Base-by-base conservation (phyloP, 2,113 vertebrate species). In the Peucedramus taeniatus region DNA sequence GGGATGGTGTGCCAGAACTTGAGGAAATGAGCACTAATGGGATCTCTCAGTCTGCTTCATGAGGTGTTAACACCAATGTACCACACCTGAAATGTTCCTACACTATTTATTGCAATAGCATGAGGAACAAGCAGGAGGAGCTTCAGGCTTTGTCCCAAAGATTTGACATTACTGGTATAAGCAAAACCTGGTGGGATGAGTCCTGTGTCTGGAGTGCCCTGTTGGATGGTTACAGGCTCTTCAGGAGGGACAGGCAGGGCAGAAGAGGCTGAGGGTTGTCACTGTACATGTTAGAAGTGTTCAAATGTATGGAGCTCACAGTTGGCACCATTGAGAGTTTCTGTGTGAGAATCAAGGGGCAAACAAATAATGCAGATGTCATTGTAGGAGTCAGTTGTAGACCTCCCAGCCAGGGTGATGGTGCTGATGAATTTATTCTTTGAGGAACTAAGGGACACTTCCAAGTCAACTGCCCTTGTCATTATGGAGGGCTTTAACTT, bases 101-200 rank as follows among this genome's bases (percentile, higher is more conserved):
- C 35, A 20, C 3, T 56, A 16, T 22, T 45, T 56, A 16, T 22
- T 45, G 14, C 22, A 53, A 0, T 27, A 30, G 8, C 13, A 12
- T 50, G 51, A 42, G 11, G 21, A 27, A 17, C 6, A 42, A 76
- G 2, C 9, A 57, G 24, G 42, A 42, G 35, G 21, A 66, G 5
- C 26, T 35, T 26, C 19, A 30, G 13, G 23, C 15, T 59, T 49
- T 69, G 35, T 22, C 19, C 18, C 30, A 49, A 30, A 49, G 30
- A 17, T 27, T 40, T 59, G 64, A n/a, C 30, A n/a, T 69, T 22
- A 28, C 18, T 49, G 23, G 9, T 13, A 40, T 18, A 28, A 50
- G 15, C 0, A 0, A 69, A 69, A 40, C 2, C 35, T 59, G 54
- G 4, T 60, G 54, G 35, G 6, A 19, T 50, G n/a, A 39, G 13